Evolutionary conservation across 2,113 vertebrate genomes (phyloP), one percentile per base, ranked within the genome.

Genomic region (Porphyrio hochstetteri): DNA sequence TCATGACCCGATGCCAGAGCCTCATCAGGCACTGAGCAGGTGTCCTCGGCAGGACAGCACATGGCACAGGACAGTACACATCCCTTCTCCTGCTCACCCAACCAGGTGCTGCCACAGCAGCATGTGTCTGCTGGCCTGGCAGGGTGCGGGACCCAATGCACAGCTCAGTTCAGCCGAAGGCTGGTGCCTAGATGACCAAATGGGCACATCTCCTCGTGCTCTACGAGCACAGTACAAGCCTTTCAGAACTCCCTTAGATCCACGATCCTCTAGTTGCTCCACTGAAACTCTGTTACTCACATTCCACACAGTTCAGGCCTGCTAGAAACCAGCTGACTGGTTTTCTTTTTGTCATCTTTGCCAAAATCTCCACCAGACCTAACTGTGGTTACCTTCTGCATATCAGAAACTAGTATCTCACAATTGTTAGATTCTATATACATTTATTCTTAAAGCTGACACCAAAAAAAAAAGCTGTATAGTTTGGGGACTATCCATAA

Each of bases 11-110:
- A 40, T 52, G 50, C 63, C 10, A 1, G 11, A 33, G 46, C 27
- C 2, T 3, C 55, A 9, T 40, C 4, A 0, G 1, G 0, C 19
- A 11, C 20, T 1, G 1, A 38, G 40, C 33, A 6, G 31, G 60
- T 56, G 53, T 33, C 33, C 57, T 42, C 9, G 3, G 46, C 25
- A 3, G 0, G 3, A 36, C 3, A 25, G 42, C 3, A 4, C 27
- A 2, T 44, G 42, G 16, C 17, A 44, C 42, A 44, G 42, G 4
- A 36, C 2, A 23, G 42, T 4, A 4, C 27, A 2, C 0, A 12
- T 40, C 50, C 59, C 85, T 11, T 15, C 27, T 91, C 65, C 72
- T 36, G 53, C 21, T 23, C 25, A 48, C 11, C n/a, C 14, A 1
- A 24, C 3, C 10, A 4, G 38, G 57, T 0, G 0, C 28, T 50